phyloP scores from a whole-genome alignment of 2,888 invertebrate genomes.

The Lasioglossum oenotherae region DNA sequence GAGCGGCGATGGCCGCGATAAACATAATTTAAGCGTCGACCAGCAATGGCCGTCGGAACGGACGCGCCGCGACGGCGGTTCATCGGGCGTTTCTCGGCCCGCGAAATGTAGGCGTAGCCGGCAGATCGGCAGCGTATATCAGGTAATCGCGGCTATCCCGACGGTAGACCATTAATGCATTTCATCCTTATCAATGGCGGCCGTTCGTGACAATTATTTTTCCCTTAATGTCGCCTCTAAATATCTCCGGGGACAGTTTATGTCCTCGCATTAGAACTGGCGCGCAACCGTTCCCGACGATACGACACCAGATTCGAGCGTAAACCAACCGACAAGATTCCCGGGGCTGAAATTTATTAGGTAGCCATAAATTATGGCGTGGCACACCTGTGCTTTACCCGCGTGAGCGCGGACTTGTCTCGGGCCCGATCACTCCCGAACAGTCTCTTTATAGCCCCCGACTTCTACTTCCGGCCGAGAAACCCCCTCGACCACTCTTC shows the following conservation, averaged over 20 bases:
- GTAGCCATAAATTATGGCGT: conserved; percentile 79
- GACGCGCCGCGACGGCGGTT: not conserved
- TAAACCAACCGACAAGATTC: conserved; percentile 60
- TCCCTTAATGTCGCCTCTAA: conserved; percentile 45
- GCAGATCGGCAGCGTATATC: conserved; percentile 9
- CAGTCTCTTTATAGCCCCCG: conserved; percentile 55
- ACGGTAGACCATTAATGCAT: conserved; percentile 33
- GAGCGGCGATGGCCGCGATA: not conserved
- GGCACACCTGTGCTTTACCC: conserved; percentile 76
- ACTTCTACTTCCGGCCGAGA: conserved; percentile 63
- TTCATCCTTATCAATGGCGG: conserved; percentile 54
- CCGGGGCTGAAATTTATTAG: conserved; percentile 77
- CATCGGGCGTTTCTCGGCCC: conserved; percentile 5
- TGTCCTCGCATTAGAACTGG: conserved; percentile 40
- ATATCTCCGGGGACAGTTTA: conserved; percentile 46
- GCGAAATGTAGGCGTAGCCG: conserved; percentile 18
- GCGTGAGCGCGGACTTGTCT: conserved; percentile 69
- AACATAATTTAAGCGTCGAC: conserved; percentile 4
- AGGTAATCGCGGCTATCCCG: conserved; percentile 24
- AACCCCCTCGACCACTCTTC: conserved; percentile 31
- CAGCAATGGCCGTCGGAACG: not conserved
- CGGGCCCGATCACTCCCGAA: conserved; percentile 52
- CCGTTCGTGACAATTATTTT: conserved; percentile 47
- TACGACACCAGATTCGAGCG: conserved; percentile 60
- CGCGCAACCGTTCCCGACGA: conserved; percentile 36